Base-by-base conservation (phyloP, 2,888 invertebrate species). In the Microctonus aethiopoides region DNA sequence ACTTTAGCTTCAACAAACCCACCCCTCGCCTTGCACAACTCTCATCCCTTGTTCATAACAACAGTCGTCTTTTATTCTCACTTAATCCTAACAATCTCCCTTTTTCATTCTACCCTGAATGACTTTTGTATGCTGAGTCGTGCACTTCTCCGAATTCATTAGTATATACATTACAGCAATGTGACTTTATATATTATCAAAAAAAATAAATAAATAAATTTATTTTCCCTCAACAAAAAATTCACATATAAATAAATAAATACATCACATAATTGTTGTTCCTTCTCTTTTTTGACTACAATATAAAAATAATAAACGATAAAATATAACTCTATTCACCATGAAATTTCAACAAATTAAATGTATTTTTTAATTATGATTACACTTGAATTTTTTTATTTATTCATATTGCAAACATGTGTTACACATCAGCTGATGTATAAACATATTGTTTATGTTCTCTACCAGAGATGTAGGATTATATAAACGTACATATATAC, bases 61-160 rank as follows among this genome's bases (percentile, higher is more conserved):
- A 59, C 29, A 34, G 34, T 16, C 20, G 10, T 34, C 59, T 20
- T 13, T 36, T 34, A 34, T 59, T 59, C 34, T 16, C 32, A 59
- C 34, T 20, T 34, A 34, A 32, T 32, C 59, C 59, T 36, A 34
- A 34, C 20, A 36, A 32, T 59, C 34, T 34, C 32, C 20, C 59
- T 34, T 36, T 10, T 20, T 16, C 10, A 20, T 20, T 16, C 13
- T n/a, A n/a, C 20, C 34, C 34, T 9, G 20, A 32, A 29, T 59
- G 59, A 16, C 20, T 34, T 36, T 59, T 36, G 22, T 20, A 20
- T 16, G 34, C 34, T 59, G 59, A 34, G 59, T 36, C 29, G 7
- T 59, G 59, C 59, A 59, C 22, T 59, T 59, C 24, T 59, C 22
- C 13, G 59, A 20, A 59, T 59, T 59, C 59, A 59, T 34, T 24